phyloP scores from a whole-genome alignment of 2,113 vertebrate species.

The Microcebus griseorufus region DNA sequence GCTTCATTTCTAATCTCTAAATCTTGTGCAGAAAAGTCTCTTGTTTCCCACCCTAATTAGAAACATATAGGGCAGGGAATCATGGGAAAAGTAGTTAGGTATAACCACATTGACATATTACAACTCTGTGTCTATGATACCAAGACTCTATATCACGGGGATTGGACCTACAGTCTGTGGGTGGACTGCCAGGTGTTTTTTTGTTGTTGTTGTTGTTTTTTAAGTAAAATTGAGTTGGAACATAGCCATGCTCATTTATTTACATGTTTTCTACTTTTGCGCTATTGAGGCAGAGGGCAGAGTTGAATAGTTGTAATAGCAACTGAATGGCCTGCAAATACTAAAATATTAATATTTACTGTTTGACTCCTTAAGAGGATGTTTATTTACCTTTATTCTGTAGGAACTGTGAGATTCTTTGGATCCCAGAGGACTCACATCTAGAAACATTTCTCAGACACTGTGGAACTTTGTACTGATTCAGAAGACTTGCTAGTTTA shows the following conservation, averaged over 20 bases:
- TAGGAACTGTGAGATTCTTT: neutral
- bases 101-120: neutral
- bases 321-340: neutral
- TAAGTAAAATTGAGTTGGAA: neutral
- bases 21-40: neutral
- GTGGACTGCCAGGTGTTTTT: neutral
- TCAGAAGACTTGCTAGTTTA: slow-evolving; percentile 59
- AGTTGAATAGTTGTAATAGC: neutral
- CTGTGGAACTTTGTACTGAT: slow-evolving; percentile 4
- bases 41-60: neutral
- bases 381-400: neutral
- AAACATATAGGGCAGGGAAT: neutral
- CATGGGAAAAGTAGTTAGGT: neutral
- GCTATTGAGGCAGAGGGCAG: neutral
- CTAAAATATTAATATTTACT: neutral
- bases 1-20: neutral
- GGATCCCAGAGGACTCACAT: neutral
- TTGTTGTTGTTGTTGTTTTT: neutral
- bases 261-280: neutral
- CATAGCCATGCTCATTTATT: neutral
- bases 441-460: slow-evolving; percentile 65
- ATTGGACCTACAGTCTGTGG: neutral
- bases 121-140: neutral
- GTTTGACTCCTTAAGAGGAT: neutral
- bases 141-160: neutral